phyloP scores from a whole-genome alignment of 2,888 invertebrate genomes.

The Cerastis leucographa region DNA sequence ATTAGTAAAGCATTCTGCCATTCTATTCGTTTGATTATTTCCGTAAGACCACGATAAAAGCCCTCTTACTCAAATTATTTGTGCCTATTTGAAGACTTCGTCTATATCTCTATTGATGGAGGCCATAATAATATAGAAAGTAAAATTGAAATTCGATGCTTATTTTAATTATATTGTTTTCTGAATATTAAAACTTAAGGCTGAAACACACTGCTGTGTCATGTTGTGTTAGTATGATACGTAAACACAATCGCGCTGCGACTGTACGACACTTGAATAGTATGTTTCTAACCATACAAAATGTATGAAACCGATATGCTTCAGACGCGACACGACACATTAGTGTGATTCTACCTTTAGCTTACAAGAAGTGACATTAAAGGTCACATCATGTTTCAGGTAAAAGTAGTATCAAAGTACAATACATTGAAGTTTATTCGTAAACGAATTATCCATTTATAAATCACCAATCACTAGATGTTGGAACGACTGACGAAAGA shows the following conservation, averaged over 20 bases:
- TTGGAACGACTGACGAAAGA: constrained; percentile 41
- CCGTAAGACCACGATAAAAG: neutral
- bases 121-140: constrained; percentile 9
- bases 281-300: neutral
- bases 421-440: constrained; percentile 21
- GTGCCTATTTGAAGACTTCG: neutral
- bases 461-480: constrained; percentile 27
- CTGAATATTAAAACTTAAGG: constrained; percentile 15
- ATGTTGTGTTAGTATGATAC: neutral
- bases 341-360: neutral
- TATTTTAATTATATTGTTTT: constrained; percentile 15
- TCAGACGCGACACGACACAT: neutral
- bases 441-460: constrained; percentile 36
- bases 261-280: neutral
- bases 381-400: neutral
- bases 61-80: constrained; percentile 1
- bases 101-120: neutral
- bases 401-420: constrained; percentile 13
- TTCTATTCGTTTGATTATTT: constrained; percentile 29
- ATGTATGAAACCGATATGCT: neutral
- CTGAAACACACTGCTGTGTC: neutral
- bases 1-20: neutral
- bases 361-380: neutral
- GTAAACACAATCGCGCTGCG: neutral
- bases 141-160: constrained; percentile 13